phyloP scores from a whole-genome alignment of 1,140 invertebrate genomes.

The Batillaria attramentaria region DNA sequence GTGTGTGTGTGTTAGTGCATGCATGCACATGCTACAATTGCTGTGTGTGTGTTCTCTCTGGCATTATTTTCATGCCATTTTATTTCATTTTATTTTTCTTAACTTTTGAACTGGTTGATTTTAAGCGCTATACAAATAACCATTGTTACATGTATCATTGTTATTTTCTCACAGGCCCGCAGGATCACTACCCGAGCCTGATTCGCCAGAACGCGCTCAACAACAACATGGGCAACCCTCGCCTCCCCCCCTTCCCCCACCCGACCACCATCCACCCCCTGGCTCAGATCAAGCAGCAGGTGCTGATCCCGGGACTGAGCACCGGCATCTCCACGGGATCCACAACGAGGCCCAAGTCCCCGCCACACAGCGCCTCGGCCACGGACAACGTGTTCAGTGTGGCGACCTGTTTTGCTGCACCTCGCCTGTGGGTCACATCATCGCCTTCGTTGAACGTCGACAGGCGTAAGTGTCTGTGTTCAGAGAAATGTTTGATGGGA shows the following conservation, averaged over 20 bases:
- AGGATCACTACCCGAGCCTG: conserved; percentile 75
- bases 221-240: conserved; percentile 78
- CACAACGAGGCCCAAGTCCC: conserved; percentile 50
- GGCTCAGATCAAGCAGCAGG: conserved; percentile 87
- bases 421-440: conserved; percentile 80
- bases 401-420: conserved; percentile 83
- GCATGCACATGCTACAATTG: too few species aligned
- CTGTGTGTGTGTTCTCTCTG: too few species aligned
- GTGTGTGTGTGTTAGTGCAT: not conserved
- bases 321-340: conserved; percentile 37
- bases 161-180: conserved; percentile 34
- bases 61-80: too few species aligned
- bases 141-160: too few species aligned
- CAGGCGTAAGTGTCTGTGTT: conserved; percentile 54
- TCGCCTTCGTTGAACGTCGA: conserved; percentile 72
- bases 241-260: conserved; percentile 90
- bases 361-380: conserved; percentile 74
- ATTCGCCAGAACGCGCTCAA: conserved; percentile 80
- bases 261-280: conserved; percentile 85
- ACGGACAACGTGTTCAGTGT: conserved; percentile 76
- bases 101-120: too few species aligned
- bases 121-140: too few species aligned
- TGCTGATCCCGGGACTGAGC: conserved; percentile 60
- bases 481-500: not conserved
- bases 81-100: too few species aligned